Conservation (phyloP, 2,113 vertebrate genomes). For the Pomatostomus ruficeps region DNA sequence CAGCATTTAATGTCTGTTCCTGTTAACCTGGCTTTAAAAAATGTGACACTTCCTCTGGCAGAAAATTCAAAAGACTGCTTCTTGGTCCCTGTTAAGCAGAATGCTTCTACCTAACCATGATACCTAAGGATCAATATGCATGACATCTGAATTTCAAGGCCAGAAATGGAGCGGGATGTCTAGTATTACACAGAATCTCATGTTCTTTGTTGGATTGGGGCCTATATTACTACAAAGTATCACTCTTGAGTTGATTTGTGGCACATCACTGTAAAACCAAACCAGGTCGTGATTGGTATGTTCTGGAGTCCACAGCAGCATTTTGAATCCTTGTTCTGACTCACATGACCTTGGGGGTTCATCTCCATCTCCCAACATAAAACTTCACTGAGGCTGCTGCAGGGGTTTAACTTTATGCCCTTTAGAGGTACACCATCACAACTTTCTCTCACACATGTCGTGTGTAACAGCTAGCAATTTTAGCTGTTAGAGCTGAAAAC, state of each 20-base stretch:
- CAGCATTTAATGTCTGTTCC: background rate
- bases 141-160: background rate
- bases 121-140: background rate
- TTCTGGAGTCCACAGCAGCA: background rate
- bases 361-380: background rate
- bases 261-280: background rate
- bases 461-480: background rate
- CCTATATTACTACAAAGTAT: background rate
- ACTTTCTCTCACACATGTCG: background rate
- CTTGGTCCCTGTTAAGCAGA: background rate
- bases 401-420: background rate
- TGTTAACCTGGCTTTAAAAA: background rate
- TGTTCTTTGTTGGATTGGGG: background rate
- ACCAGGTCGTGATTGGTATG: rapidly evolving
- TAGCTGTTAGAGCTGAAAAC: background rate
- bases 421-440: background rate
- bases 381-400: background rate
- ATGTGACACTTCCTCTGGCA: background rate
- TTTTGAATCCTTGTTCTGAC: background rate
- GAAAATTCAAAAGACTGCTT: background rate
- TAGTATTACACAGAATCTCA: background rate
- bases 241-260: background rate
- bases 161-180: background rate
- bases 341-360: background rate
- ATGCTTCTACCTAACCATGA: background rate